Evolutionary conservation across 1,140 invertebrate species (phyloP).

Genomic region (Dryas iulia): DNA sequence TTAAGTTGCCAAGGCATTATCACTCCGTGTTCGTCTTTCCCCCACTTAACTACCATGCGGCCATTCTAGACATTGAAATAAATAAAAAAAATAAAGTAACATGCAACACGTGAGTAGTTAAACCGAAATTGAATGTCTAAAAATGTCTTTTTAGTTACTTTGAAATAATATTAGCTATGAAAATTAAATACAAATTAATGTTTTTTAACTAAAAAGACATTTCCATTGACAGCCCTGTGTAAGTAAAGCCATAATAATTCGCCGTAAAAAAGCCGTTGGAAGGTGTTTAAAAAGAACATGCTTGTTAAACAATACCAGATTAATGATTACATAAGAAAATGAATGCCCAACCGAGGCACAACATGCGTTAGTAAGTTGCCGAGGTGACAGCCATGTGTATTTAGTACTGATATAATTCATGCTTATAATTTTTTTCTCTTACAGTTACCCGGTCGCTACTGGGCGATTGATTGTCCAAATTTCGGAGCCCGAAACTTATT

Average conservation of each 20-base stretch:
- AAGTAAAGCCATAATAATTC: not conserved
- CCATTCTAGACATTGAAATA: conserved; percentile 73
- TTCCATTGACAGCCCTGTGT: not conserved
- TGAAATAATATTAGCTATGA: not conserved
- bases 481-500: conserved; percentile 69
- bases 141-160: conserved; percentile 16
- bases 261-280: not conserved
- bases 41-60: conserved; percentile 79
- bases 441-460: conserved; percentile 65
- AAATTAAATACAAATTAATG: not conserved
- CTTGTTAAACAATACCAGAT: not conserved
- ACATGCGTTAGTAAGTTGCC: conserved; percentile 13
- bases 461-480: conserved; percentile 63
- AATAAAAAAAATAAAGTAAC: conserved; percentile 67
- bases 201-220: not conserved
- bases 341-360: not conserved
- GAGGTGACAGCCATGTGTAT: not conserved
- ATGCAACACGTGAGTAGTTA: conserved; percentile 47
- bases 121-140: conserved; percentile 6
- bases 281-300: not conserved
- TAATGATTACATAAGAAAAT: too few species aligned
- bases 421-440: conserved; percentile 60
- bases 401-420: conserved; percentile 36
- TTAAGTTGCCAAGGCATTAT: conserved; percentile 77
- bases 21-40: conserved; percentile 72